These are phyloP conservation scores for Euglossa dilemma DNA, from an alignment of 1,140 invertebrate species.

Conservation along the genomic window DNA sequence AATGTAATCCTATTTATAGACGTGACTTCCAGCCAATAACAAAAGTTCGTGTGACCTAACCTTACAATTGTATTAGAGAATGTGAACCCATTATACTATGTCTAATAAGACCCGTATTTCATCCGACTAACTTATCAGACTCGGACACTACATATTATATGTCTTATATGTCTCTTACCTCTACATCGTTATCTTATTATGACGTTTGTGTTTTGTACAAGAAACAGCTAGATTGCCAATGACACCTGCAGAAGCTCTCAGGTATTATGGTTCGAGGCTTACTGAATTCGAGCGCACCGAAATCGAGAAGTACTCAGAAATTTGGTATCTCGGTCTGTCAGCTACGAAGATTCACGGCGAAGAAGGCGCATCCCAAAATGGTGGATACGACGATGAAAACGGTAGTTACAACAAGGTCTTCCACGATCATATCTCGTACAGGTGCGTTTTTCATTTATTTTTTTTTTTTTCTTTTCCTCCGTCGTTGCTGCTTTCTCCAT, in stretches of 20 bases:
- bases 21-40: too few relatives aligned
- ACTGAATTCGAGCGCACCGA: slow-evolving; percentile 94
- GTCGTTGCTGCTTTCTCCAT: not conserved
- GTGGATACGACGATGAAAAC: slow-evolving; percentile 95
- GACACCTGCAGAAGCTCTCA: slow-evolving; percentile 87
- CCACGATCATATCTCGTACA: slow-evolving; percentile 96
- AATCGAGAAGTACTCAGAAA: slow-evolving; percentile 92
- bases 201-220: not conserved
- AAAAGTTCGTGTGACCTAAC: too few relatives aligned
- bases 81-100: too few relatives aligned
- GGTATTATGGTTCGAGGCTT: slow-evolving; percentile 90
- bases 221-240: slow-evolving; percentile 79
- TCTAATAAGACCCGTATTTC: too few relatives aligned
- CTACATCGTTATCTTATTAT: slow-evolving; percentile 6
- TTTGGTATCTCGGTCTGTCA: slow-evolving; percentile 94
- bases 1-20: too few relatives aligned
- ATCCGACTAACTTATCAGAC: too few relatives aligned
- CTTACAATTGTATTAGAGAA: too few relatives aligned
- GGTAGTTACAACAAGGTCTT: slow-evolving; percentile 96
- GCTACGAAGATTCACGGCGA: slow-evolving; percentile 92
- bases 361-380: slow-evolving; percentile 89
- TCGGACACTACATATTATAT: too few relatives aligned
- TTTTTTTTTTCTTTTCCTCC: not conserved
- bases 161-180: not conserved
- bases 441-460: slow-evolving; percentile 59